Evolutionary conservation across 2,797 vertebrate species (phyloP).

Genomic region (Sparus aurata): DNA sequence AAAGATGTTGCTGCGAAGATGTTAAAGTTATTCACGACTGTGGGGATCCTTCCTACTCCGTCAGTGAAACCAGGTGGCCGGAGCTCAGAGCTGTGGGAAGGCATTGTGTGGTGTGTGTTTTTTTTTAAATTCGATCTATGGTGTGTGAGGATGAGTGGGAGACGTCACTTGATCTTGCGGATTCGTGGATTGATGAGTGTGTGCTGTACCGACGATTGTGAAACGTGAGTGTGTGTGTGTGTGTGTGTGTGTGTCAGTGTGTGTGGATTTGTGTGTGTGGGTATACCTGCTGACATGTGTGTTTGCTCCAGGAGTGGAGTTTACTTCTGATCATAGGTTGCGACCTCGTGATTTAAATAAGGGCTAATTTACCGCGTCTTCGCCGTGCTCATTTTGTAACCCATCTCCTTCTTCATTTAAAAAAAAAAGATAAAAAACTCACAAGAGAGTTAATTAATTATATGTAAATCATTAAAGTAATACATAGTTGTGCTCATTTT

Average conservation of each 20-base stretch:
- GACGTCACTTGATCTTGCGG: slow-evolving; percentile 46
- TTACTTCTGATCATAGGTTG: slow-evolving; percentile 80
- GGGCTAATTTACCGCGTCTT: slow-evolving; percentile 78
- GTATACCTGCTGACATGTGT: slow-evolving; percentile 47
- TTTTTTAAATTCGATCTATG: slow-evolving; percentile 38
- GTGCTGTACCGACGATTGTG: slow-evolving; percentile 26
- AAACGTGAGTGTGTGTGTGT: slow-evolving; percentile 8
- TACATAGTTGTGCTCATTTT: slow-evolving; percentile 28
- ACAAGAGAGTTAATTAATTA: slow-evolving; percentile 4
- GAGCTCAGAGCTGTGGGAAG: slow-evolving; percentile 74
- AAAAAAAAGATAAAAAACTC: background rate
- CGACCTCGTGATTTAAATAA: slow-evolving; percentile 81
- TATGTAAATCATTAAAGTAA: slow-evolving; percentile 18
- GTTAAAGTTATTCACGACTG: slow-evolving; percentile 14
- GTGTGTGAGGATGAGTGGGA: slow-evolving; percentile 37
- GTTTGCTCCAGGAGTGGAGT: slow-evolving; percentile 80
- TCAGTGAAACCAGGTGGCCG: slow-evolving; percentile 58
- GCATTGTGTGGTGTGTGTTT: slow-evolving; percentile 11
- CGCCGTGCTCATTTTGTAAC: slow-evolving; percentile 10
- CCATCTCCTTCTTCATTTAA: slow-evolving; percentile 1
- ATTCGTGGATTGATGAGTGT: slow-evolving; percentile 43
- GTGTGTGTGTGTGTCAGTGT: no score
- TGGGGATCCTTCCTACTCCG: slow-evolving; percentile 28
- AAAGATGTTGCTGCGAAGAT: slow-evolving; percentile 39
- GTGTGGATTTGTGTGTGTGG: slow-evolving; percentile 30